Base-by-base conservation (phyloP, 2,888 invertebrate species). In the Epinotia bilunana region DNA sequence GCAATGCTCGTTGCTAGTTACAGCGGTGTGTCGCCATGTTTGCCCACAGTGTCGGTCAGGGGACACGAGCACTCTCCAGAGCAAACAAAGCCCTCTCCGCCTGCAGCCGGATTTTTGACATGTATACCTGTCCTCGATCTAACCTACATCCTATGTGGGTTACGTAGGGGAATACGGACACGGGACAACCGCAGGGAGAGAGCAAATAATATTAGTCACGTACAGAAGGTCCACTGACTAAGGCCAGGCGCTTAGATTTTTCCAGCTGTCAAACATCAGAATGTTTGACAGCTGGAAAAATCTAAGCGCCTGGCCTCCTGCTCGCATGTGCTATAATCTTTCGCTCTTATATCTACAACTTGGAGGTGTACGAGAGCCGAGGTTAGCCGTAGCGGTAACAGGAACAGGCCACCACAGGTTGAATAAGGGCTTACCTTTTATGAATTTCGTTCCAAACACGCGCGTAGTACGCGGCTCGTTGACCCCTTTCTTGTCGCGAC, bases 41-140 rank as follows among this genome's bases (percentile, higher is more conserved):
- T 83, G 83, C 76, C 76, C 77, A 76, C 77, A 76, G 76, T 76
- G 80, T 77, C 78, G 79, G 80, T 78, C 82, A 80, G 83, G 80
- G 80, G 83, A 76, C 78, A 79, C 76, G 73, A 84, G 84, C 85
- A 84, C 87, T 86, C 87, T 86, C 84, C 73, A 82, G 43, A 49
- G 78, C 78, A 81, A 80, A 82, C 82, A 82, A 79, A 78, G 80
- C 28, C 46, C 69, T 46, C 77, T 77, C 53, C 70, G 68, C 65
- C 64, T 46, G 55, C 70, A 53, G 39, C 64, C 65, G 64, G 70
- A 58, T 74, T 70, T 70, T 74, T 58, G 74, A 65, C 53, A 58
- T 43, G 57, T 46, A 58, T 71, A 74, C 74, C 71, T 71, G 74
- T 49, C 63, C 57, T 68, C 53, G 39, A 68, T n/a, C 49, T 68